Evolutionary conservation across 2,797 vertebrate genomes (phyloP).

Genomic region (Dermochelys coriacea): DNA sequence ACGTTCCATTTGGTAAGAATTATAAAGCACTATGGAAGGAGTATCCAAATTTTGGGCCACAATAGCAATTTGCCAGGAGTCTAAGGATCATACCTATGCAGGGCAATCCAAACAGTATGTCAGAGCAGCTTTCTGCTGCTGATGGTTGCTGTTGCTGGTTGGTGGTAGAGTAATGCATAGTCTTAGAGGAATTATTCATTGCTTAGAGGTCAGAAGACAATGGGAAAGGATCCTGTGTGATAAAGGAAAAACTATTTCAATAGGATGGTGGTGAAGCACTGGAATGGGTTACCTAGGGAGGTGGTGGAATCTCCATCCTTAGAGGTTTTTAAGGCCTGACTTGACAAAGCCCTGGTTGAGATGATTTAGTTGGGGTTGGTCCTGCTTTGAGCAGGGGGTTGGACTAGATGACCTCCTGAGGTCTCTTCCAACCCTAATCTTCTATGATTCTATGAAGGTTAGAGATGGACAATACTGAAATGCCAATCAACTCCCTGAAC

Average conservation of each 20-base stretch:
- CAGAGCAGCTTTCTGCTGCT: not conserved
- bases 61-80: not conserved
- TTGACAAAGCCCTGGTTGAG: no score
- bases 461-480: not conserved
- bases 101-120: not conserved
- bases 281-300: no score
- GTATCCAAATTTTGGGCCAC: not conserved
- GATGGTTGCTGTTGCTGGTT: not conserved
- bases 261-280: no score
- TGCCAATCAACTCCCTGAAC: not conserved
- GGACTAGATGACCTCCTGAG: no score
- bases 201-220: not conserved
- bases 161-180: not conserved
- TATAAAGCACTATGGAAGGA: not conserved
- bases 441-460: not conserved
- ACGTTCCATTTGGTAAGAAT: not conserved
- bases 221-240: not conserved
- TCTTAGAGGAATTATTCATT: not conserved
- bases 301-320: no score
- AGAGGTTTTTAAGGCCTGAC: no score
- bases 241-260: no score
- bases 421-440: no score
- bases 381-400: no score
- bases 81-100: not conserved
- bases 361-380: no score